phyloP scores from a whole-genome alignment of 2,113 vertebrate species.

The Trematocara marginatum region DNA sequence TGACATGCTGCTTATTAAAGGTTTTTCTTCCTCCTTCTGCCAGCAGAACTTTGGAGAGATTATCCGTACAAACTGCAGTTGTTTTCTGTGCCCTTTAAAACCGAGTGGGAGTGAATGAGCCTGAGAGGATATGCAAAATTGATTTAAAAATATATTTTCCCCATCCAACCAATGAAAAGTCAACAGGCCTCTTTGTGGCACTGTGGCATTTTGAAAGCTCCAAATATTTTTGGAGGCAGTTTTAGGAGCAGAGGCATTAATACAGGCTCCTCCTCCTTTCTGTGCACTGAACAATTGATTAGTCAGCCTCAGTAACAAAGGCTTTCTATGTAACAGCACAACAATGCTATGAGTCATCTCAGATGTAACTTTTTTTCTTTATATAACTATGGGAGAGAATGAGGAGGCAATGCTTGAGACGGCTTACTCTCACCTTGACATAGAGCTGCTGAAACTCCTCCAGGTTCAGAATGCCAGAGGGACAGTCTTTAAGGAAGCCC shows the following conservation, averaged over 20 bases:
- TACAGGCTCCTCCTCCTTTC: not conserved
- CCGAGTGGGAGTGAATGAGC: not conserved
- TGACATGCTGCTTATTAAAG: not conserved
- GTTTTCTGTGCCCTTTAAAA: not conserved
- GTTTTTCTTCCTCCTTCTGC: not conserved
- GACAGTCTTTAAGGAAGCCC: conserved; percentile 97
- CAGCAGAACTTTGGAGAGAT: not conserved
- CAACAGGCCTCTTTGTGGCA: not conserved
- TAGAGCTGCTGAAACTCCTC: conserved; percentile 99
- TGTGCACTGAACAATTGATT: not conserved
- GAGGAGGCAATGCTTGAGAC: not conserved
- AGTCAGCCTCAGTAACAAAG: not conserved
- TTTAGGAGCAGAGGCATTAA: not conserved
- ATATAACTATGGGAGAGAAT: not conserved
- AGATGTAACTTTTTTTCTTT: not conserved
- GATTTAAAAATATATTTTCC: not conserved
- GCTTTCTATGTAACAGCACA: not conserved
- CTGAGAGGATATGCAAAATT: not conserved
- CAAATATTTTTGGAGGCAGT: not conserved
- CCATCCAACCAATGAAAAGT: not conserved
- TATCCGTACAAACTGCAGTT: not conserved
- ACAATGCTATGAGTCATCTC: not conserved
- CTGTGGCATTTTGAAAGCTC: not conserved
- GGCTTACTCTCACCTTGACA: conserved; percentile 81
- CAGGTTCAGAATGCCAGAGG: conserved; percentile 92